Evolutionary conservation across 2,888 invertebrate species (phyloP), one percentile per base, ranked within the genome.

Genomic region (Silvanus unidentatus): DNA sequence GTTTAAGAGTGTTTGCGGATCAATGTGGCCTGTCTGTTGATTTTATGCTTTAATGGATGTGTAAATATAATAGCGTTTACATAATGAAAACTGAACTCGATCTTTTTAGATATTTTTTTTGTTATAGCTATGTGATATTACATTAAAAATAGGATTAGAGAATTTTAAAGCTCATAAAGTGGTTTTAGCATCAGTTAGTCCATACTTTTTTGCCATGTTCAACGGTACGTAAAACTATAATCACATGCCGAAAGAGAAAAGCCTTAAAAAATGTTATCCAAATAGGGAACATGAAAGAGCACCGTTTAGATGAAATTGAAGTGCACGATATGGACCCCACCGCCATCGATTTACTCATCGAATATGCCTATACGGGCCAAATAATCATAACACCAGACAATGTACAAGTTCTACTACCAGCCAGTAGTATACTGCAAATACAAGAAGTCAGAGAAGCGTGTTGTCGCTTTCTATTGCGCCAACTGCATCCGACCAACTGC

Each of bases 121-220:
- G 50, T 73, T 73, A 42, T 72, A 80, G 76, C 73, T 82, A 51
- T 82, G 81, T 66, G 82, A 82, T 70, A 80, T 86, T 53, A 78
- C 78, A 42, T 76, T 87, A 68, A 77, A 79, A 60, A 81, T 82
- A 55, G 83, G 81, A 45, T 77, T 78, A 54, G 81, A 82, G 57
- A 77, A 76, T 51, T 79, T 84, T 65, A 76, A 77, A 59, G 85
- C 84, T 42, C 86, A 87, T 70, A 81, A 81, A 68, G 80, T 86
- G 55, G 82, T 87, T 43, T 73, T 87, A 64, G 85, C 86, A 32
- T 82, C 86, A 38, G 80, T 82, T 62, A 84, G 83, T 66, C 81
- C 86, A 14, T 87, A 87, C 70, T 87, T 87, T 73, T 82, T 82
- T 71, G 86, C 86, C 50, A 83, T 83, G 82, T 83, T 83, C 59